Conservation (phyloP, 2,888 invertebrate genomes). For the Criorhina ranunculi region DNA sequence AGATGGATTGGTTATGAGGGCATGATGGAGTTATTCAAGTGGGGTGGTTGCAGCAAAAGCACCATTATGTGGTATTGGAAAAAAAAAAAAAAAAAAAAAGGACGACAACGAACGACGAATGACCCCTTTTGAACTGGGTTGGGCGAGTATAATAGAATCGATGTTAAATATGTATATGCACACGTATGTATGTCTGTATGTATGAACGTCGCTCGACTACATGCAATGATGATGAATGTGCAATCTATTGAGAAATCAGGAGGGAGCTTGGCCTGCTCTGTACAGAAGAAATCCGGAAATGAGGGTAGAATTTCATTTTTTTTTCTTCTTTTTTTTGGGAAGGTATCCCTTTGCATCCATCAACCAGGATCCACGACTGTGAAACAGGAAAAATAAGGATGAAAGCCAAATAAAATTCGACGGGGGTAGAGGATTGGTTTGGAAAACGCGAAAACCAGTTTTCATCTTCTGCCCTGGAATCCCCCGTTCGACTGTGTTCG, state of each 20-base stretch:
- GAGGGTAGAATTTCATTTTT: conserved; percentile 63
- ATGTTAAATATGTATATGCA: conserved; percentile 64
- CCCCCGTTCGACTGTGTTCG: conserved; percentile 2
- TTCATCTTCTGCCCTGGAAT: conserved; percentile 20
- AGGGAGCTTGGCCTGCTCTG: conserved; percentile 47
- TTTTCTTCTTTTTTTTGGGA: conserved; percentile 14
- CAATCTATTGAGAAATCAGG: conserved; percentile 71
- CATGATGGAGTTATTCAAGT: conserved; percentile 68
- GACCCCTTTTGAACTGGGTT: conserved; percentile 70
- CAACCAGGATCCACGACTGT: conserved; percentile 11
- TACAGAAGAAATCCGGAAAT: conserved; percentile 60
- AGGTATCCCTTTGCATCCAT: conserved; percentile 36
- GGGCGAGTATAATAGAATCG: conserved; percentile 64
- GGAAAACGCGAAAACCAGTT: conserved; percentile 8
- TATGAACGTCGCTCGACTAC: conserved; percentile 34
- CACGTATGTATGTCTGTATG: too few relatives aligned
- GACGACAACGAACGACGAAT: conserved; percentile 34
- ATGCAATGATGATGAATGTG: conserved; percentile 72
- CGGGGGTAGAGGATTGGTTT: conserved; percentile 20
- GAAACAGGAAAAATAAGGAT: conserved; percentile 11
- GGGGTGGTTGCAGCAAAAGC: conserved; percentile 48
- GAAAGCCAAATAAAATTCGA: conserved; percentile 38
- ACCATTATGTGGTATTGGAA: conserved; percentile 14
- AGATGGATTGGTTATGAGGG: conserved; percentile 72
- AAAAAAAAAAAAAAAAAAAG: conserved; percentile 3